These are phyloP conservation scores for Drosophila paranaensis DNA, from an alignment of 2,888 invertebrate genomes.

Conservation along the genomic window DNA sequence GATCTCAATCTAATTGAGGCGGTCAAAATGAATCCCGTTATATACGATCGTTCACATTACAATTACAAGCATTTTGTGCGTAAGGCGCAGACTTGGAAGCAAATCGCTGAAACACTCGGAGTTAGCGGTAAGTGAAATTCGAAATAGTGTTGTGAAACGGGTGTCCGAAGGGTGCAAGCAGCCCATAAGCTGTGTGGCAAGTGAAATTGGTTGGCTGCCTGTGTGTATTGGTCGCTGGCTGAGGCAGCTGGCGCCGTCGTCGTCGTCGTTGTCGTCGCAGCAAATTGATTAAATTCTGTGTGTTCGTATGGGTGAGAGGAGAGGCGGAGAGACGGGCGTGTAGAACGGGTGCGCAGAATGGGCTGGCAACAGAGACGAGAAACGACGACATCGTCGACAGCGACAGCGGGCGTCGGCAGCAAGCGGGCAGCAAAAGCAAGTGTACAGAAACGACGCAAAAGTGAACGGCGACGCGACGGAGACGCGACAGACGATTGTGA, in stretches of 20 bases:
- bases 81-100: constrained; percentile 83
- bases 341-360: constrained; percentile 21
- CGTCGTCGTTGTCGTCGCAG: constrained; percentile 39
- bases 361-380: constrained; percentile 63
- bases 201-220: constrained; percentile 55
- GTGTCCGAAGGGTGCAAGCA: constrained; percentile 42
- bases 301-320: constrained; percentile 18
- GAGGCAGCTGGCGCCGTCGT: constrained; percentile 25
- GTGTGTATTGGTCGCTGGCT: constrained; percentile 15
- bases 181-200: constrained; percentile 50
- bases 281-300: constrained; percentile 66
- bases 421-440: constrained; percentile 66
- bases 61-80: constrained; percentile 83
- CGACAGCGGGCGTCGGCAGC: constrained; percentile 65
- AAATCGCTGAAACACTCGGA: constrained; percentile 82
- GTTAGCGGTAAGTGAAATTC: constrained; percentile 81
- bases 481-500: constrained; percentile 71
- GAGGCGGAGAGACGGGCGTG: not conserved
- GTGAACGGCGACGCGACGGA: constrained; percentile 77
- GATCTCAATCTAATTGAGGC: constrained; percentile 83
- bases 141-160: constrained; percentile 18
- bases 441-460: constrained; percentile 79
- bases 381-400: constrained; percentile 51
- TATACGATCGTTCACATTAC: constrained; percentile 83
- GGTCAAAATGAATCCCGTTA: constrained; percentile 83